Percentiles rank a stretch among this genome's conserved stretches.
Conservation (phyloP, 2,113 vertebrate genomes). For the Amphiprion percula region DNA sequence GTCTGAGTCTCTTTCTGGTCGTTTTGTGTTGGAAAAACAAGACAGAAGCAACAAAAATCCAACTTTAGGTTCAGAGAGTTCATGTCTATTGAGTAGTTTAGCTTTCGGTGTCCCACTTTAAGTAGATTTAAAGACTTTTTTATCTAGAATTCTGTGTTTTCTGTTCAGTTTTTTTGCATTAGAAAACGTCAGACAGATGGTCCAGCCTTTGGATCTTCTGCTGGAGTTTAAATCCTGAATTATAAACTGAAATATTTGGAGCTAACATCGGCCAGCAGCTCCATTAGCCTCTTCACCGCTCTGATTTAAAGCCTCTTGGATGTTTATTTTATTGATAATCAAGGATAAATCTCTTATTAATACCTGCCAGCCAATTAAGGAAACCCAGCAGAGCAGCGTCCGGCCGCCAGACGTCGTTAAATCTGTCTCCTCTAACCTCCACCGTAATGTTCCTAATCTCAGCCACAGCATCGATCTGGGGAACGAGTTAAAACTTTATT, state of each 20-base stretch:
- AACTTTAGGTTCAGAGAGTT: no score
- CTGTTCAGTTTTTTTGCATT: no score
- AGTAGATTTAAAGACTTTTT: no score
- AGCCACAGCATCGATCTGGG: slow-evolving; percentile 11
- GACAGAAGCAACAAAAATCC: no score
- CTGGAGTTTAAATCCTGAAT: slow-evolving; percentile 4
- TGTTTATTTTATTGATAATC: neutral
- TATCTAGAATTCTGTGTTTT: no score
- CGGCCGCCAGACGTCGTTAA: slow-evolving; percentile 5
- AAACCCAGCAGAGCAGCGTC: neutral
- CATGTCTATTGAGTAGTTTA: no score
- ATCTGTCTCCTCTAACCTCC: slow-evolving; percentile 7
- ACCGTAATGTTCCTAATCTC: slow-evolving; percentile 39
- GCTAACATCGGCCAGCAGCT: neutral
- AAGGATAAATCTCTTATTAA: neutral
- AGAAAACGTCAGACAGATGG: no score
- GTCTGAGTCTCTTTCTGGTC: no score
- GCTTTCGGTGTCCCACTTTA: no score
- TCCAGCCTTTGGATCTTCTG: neutral
- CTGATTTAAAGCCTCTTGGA: neutral
- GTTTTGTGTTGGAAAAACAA: no score
- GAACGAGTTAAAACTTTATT: slow-evolving; percentile 59
- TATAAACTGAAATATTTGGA: slow-evolving; percentile 8
- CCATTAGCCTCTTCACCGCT: neutral
- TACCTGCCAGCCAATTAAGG: slow-evolving; percentile 12